Evolutionary conservation across 2,797 vertebrate genomes (phyloP), one percentile per base, ranked within the genome.

Genomic region (Epinephelus coioides): DNA sequence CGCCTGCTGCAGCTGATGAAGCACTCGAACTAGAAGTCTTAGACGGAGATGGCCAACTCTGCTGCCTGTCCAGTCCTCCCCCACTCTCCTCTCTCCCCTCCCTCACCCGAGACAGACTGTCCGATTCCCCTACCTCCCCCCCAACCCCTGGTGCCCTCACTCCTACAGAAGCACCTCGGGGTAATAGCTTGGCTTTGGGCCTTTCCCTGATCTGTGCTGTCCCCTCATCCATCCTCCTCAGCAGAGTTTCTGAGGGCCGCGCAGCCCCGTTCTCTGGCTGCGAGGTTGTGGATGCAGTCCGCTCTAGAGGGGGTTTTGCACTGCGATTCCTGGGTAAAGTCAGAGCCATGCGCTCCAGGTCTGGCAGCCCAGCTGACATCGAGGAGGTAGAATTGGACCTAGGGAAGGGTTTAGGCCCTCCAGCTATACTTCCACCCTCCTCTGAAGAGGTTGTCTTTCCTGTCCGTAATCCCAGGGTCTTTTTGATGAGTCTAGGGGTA

Each of bases 371-470:
- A 81, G 98, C 96, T 86, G 97, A 97, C 98, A 99, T 98, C 57
- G 98, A 99, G 94, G 98, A 99, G 87, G 98, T 99, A 90, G 98
- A 99, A 95, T 99, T 99, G 84, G 98, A 99, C 92, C 98, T 95
- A 67, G 98, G 98, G 84, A 99, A 99, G 23, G 96, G 95, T 78
- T 96, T 96, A 23, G 91, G 76, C 61, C 93, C 95, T 38, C 92
- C 92, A 30, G 88, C 78, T 82, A 90, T 65, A 74, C 81, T 80
- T 92, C 93, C 96, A 65, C 95, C 87, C 78, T 98, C 98, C 72
- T 99, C 98, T 59, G 89, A 93, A 83, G 95, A 95, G 47, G 95
- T 21, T 0, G 97, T 93, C 92, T 98, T 99, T 83, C 98, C 98
- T 67, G 97, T 96, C 93, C 97, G 95, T 85, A 99, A 94, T 69